Evolutionary conservation across 2,797 vertebrate genomes (phyloP).

Genomic region (Trachurus trachurus): DNA sequence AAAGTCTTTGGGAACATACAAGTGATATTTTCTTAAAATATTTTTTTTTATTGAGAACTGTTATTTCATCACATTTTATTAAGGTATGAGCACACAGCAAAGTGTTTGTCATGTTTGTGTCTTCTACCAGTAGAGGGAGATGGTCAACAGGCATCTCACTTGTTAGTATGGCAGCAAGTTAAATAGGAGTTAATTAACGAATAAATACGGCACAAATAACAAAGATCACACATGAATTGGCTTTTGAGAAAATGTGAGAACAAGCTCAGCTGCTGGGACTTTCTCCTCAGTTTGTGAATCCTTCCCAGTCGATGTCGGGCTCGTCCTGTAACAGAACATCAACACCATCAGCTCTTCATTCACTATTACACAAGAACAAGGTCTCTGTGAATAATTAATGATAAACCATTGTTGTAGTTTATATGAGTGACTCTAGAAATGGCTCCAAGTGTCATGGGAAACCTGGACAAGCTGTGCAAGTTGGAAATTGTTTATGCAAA

Average conservation of each 20-base stretch:
- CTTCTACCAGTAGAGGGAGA: constrained; percentile 75
- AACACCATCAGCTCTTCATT: neutral
- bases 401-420: neutral
- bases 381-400: neutral
- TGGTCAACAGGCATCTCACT: constrained; percentile 31
- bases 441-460: neutral
- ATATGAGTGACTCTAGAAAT: neutral
- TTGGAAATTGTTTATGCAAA: neutral
- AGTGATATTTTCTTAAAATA: neutral
- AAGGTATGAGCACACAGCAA: constrained; percentile 58
- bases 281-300: constrained; percentile 48
- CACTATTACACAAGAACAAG: neutral
- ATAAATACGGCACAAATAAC: constrained; percentile 48
- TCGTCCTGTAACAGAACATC: constrained; percentile 74
- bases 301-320: constrained; percentile 54
- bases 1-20: constrained; percentile 83
- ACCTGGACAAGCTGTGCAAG: neutral
- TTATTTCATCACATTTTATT: constrained; percentile 15
- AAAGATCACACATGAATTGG: neutral
- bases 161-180: constrained; percentile 23
- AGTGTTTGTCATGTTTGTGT: constrained; percentile 70
- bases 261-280: neutral
- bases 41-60: neutral
- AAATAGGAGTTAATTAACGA: constrained; percentile 20
- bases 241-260: neutral